Evolutionary conservation across 2,888 invertebrate species (phyloP).

Genomic region (Clusia tigrina): DNA sequence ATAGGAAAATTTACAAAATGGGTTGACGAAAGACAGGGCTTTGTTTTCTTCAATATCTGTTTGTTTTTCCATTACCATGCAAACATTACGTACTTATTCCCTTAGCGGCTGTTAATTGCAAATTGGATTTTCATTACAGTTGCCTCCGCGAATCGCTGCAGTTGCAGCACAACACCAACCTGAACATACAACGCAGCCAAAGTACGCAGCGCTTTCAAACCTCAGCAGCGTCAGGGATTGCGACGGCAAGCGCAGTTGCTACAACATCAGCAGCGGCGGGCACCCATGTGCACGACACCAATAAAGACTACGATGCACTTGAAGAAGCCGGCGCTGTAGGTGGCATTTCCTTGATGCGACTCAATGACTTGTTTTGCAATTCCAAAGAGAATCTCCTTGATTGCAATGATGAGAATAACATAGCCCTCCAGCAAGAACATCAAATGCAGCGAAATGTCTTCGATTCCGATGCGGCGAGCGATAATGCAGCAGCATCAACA

Average conservation of each 20-base stretch:
- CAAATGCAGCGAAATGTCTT: conserved; percentile 34
- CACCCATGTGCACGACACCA: conserved; percentile 47
- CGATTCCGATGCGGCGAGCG: conserved; percentile 28
- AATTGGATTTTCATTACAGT: conserved; percentile 39
- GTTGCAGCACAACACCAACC: conserved; percentile 64
- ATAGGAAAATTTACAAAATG: too few relatives aligned
- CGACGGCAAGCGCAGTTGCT: conserved; percentile 25
- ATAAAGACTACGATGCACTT: conserved; percentile 52
- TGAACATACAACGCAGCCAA: conserved; percentile 65
- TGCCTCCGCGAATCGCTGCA: conserved; percentile 63
- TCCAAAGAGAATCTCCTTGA: conserved; percentile 47
- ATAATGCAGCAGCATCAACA: conserved; percentile 17
- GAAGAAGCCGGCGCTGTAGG: conserved; percentile 23
- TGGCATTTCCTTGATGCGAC: not conserved
- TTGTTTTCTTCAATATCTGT: too few relatives aligned
- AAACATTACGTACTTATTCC: too few relatives aligned
- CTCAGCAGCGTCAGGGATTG: conserved; percentile 12
- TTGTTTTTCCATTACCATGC: too few relatives aligned
- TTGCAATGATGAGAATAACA: conserved; percentile 45
- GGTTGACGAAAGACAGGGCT: too few relatives aligned
- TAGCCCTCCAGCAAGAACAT: conserved; percentile 44
- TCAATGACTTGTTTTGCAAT: conserved; percentile 28
- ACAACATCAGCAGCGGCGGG: conserved; percentile 17
- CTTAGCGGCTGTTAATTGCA: too few relatives aligned
- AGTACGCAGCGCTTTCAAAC: conserved; percentile 62